A percentile compares a stretch with the other conserved stretches of the same genome.
phyloP scores from a whole-genome alignment of 2,888 invertebrate species.

The Apamea monoglypha region DNA sequence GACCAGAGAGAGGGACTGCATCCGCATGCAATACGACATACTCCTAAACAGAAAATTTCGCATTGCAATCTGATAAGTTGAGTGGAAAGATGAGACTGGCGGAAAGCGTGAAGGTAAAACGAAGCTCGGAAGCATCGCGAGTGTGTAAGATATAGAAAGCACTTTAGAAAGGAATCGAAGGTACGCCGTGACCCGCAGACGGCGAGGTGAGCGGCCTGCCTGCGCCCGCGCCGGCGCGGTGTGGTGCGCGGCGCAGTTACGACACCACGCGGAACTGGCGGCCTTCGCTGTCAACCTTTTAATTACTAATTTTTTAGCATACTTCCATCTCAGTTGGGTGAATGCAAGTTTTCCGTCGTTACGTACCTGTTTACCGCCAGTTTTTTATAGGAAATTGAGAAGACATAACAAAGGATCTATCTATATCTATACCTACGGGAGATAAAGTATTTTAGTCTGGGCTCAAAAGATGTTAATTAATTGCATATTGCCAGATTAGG shows the following conservation, averaged over 20 bases:
- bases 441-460: background rate
- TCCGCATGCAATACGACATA: slow-evolving; percentile 71
- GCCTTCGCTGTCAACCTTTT: slow-evolving; percentile 89
- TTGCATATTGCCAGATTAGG: slow-evolving; percentile 1
- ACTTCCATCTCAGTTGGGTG: slow-evolving; percentile 67
- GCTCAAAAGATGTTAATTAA: background rate
- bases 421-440: background rate
- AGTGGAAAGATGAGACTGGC: slow-evolving; percentile 75
- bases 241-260: slow-evolving; percentile 73
- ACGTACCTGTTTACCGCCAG: slow-evolving; percentile 23
- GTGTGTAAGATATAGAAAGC: slow-evolving; percentile 87
- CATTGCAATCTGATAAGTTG: slow-evolving; percentile 77
- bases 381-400: slow-evolving; percentile 5
- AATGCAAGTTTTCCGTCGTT: slow-evolving; percentile 47
- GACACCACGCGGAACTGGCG: slow-evolving; percentile 85
- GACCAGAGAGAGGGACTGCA: slow-evolving; percentile 73
- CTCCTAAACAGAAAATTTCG: slow-evolving; percentile 69
- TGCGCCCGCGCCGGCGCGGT: slow-evolving; percentile 75
- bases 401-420: background rate
- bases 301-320: slow-evolving; percentile 83
- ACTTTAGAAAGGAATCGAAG: slow-evolving; percentile 90
- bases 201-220: slow-evolving; percentile 83
- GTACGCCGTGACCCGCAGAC: slow-evolving; percentile 86
- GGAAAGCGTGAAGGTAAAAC: slow-evolving; percentile 81
- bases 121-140: slow-evolving; percentile 77